Evolutionary conservation across 2,797 vertebrate genomes (phyloP), one percentile per base, ranked within the genome.

Genomic region (Ptychobarbus kaznakovi): DNA sequence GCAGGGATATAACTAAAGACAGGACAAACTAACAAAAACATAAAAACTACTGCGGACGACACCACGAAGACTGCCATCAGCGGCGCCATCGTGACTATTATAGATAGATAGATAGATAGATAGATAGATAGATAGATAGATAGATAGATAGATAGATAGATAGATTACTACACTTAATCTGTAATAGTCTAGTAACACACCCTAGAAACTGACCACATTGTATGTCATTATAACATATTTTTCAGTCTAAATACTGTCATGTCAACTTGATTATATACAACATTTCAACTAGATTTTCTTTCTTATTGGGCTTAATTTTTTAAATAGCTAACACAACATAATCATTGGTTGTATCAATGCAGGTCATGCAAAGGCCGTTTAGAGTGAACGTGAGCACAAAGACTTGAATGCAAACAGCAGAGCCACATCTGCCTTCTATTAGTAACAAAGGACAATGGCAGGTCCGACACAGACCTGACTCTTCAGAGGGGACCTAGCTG

Each of bases 381-480:
- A 69, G 56, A 84, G 85, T 80, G 91, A 73, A 28, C 46, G 46
- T 61, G 51, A 86, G 87, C 84, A 91, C 87, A 90, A 86, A 91
- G 89, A 83, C 86, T 83, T 89, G 81, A 88, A 51, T 83, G 85
- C 66, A 92, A 65, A 90, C 68, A 87, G 92, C 90, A 87, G 66
- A 38, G 87, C 84, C 90, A 94, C 95, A 96, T 95, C 94, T 96
- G 95, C 90, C 89, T 94, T 90, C 85, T 90, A 92, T 96, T 95
- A 95, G 86, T 92, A 91, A 90, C 93, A 93, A 93, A 92, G 93
- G 93, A 94, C 93, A 94, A 93, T 92, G 90, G 92, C 92, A 90
- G 88, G 87, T 91, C 89, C 90, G 90, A 80, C 77, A 80, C 42
- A 80, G 91, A 90, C 88, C 91, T 73, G 89, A 91, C 91, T 89